Conservation (phyloP, 2,797 vertebrate species). For the Coracias cyanogaster region DNA sequence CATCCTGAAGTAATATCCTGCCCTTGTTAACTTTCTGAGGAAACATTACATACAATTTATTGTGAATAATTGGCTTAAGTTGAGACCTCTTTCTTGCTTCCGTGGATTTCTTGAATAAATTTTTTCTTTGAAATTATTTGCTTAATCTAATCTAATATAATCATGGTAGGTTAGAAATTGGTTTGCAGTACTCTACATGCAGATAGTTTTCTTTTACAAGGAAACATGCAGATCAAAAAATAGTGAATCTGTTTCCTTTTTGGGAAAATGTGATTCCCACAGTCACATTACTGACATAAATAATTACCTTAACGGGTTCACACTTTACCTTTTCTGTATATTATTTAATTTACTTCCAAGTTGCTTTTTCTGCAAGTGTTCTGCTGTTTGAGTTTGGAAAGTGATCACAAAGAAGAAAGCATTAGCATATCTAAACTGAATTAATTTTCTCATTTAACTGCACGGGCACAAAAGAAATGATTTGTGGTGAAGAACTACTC, state of each 20-base stretch:
- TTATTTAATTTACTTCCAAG: not conserved
- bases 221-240: not conserved
- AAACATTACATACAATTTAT: not conserved
- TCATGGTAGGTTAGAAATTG: not conserved
- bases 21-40: not conserved
- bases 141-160: not conserved
- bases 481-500: not conserved
- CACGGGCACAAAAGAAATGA: not conserved
- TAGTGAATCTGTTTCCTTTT: not conserved
- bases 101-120: not conserved
- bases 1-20: not conserved
- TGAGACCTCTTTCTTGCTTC: not conserved
- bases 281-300: not conserved
- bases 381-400: constrained; percentile 8
- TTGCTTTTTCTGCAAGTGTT: not conserved
- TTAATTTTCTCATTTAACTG: constrained; percentile 5
- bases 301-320: not conserved
- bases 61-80: not conserved
- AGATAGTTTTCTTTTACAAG: not conserved
- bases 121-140: constrained; percentile 12
- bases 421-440: not conserved
- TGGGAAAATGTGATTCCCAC: not conserved
- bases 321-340: not conserved
- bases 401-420: not conserved
- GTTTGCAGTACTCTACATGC: not conserved